Evolutionary conservation across 2,888 invertebrate species (phyloP).

Genomic region (Phalangium opilio): DNA sequence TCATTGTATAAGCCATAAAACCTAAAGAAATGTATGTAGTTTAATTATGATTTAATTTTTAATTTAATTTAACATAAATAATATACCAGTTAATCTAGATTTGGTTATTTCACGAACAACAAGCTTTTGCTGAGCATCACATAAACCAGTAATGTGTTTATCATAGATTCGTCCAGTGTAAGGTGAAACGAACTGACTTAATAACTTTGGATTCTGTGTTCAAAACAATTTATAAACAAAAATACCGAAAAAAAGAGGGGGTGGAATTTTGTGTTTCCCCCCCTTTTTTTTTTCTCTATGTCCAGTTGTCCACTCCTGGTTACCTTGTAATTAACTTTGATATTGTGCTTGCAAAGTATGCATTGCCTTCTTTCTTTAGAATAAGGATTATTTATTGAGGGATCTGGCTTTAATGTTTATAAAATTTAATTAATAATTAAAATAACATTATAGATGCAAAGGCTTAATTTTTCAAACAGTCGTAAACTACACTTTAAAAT

Average conservation of each 20-base stretch:
- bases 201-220: conserved; percentile 66
- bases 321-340: conserved; percentile 64
- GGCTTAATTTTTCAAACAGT: too few relatives aligned
- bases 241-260: too few relatives aligned
- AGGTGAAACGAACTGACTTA: conserved; percentile 90
- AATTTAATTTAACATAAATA: too few relatives aligned
- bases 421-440: background rate
- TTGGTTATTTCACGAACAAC: conserved; percentile 57
- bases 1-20: conserved; percentile 66
- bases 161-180: conserved; percentile 86
- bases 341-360: conserved; percentile 62
- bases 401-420: conserved; percentile 5
- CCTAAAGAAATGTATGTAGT: conserved; percentile 38
- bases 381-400: conserved; percentile 47
- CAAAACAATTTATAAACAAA: too few relatives aligned
- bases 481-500: too few relatives aligned
- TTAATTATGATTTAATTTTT: too few relatives aligned
- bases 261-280: too few relatives aligned
- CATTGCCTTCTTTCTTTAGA: conserved; percentile 54
- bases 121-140: conserved; percentile 56
- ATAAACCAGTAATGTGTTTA: conserved; percentile 81
- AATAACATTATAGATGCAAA: too few relatives aligned
- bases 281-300: too few relatives aligned
- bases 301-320: conserved; percentile 8
- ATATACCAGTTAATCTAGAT: conserved; percentile 38